A percentile compares a stretch with the other conserved stretches of the same genome.
phyloP scores from a whole-genome alignment of 2,113 vertebrate species.

The Prionailurus viverrinus region DNA sequence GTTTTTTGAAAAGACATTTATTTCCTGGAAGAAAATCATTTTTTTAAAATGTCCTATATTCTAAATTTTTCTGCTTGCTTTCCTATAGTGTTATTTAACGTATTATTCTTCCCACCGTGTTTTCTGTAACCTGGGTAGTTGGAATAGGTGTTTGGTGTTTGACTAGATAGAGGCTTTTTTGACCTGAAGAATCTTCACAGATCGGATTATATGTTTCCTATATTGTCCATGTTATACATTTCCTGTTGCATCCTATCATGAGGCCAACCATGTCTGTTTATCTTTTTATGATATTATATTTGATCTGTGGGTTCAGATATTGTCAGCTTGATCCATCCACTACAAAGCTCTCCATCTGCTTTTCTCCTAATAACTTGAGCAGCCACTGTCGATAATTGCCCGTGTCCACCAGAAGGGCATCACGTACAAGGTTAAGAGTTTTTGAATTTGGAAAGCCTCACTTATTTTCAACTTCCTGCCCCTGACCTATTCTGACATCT shows the following conservation, averaged over 20 bases:
- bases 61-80: slow-evolving; percentile 11
- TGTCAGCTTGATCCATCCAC: not conserved
- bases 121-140: not conserved
- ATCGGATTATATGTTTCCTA: not conserved
- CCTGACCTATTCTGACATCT: not conserved
- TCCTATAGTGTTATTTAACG: not conserved
- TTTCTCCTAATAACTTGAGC: not conserved
- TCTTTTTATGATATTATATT: not conserved
- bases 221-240: not conserved
- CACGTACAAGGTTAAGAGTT: not conserved
- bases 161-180: slow-evolving; percentile 35
- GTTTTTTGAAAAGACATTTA: not conserved
- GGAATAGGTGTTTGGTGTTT: not conserved
- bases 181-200: not conserved
- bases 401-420: not conserved
- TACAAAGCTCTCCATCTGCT: not conserved
- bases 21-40: not conserved
- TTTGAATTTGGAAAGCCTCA: slow-evolving; percentile 25
- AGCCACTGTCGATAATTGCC: not conserved
- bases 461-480: not conserved
- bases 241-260: not conserved
- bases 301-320: not conserved
- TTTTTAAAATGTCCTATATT: not conserved
- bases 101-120: not conserved
- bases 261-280: not conserved